These are phyloP conservation scores for Pituophis catenifer DNA, from an alignment of 2,113 vertebrate genomes.

Conservation along the genomic window DNA sequence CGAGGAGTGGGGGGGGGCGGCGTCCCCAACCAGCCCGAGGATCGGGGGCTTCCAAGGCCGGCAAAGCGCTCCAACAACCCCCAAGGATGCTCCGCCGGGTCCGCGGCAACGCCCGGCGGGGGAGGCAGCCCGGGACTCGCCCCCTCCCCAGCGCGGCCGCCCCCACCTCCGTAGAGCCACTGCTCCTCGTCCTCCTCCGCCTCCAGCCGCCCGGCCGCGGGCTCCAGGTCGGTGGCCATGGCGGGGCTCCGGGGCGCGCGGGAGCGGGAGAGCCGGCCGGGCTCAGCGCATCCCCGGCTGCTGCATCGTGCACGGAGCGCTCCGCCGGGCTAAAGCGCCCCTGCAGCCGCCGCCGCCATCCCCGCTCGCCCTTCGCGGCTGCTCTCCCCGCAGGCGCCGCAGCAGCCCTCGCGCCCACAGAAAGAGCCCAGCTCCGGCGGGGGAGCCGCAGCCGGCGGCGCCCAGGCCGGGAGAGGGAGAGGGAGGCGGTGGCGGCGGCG, in stretches of 20 bases:
- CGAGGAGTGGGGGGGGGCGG: no score
- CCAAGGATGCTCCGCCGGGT: not conserved
- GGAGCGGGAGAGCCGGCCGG: not conserved
- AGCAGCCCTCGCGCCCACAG: not conserved
- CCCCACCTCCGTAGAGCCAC: slow-evolving; percentile 71
- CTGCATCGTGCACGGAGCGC: not conserved
- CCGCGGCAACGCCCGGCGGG: no score
- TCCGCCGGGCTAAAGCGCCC: not conserved
- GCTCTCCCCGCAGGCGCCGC: not conserved
- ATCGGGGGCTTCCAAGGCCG: not conserved
- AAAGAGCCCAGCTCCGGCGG: not conserved
- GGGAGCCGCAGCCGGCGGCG: not conserved
- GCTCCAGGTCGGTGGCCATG: slow-evolving; percentile 52
- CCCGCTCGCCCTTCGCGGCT: not conserved
- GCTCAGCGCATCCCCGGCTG: not conserved
- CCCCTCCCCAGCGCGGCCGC: not conserved
- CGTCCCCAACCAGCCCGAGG: not conserved
- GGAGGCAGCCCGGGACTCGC: not conserved
- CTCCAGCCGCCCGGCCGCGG: slow-evolving; percentile 40
- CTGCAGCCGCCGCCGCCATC: slow-evolving; percentile 24
- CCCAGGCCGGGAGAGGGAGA: not conserved
- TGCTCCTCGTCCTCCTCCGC: slow-evolving; percentile 67
- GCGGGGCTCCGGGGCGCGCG: not conserved
- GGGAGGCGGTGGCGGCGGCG: not conserved
- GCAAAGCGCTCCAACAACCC: no score